phyloP scores from a whole-genome alignment of 30 jellyfish, hydroid and myxozoan species.

The Haliclystus octoradiatus region DNA sequence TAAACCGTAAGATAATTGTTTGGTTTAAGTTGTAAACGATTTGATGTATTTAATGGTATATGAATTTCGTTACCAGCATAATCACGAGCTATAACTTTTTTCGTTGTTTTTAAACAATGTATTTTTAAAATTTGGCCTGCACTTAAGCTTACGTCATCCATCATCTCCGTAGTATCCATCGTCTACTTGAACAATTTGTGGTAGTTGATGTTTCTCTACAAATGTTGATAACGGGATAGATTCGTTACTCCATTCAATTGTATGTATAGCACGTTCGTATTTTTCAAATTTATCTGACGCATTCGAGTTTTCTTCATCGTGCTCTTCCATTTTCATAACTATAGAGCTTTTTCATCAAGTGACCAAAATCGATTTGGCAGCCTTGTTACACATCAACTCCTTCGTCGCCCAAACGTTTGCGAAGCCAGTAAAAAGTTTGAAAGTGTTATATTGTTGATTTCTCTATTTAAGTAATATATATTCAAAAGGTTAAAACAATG shows the following conservation, averaged over 20 bases:
- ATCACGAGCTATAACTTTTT: slow-evolving; percentile 36
- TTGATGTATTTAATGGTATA: slow-evolving; percentile 54
- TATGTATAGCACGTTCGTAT: neutral
- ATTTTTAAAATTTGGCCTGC: slow-evolving; percentile 80
- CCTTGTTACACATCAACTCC: too few species aligned
- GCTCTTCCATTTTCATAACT: too few species aligned
- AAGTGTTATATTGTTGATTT: too few species aligned
- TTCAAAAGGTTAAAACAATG: too few species aligned
- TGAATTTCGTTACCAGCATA: slow-evolving; percentile 53
- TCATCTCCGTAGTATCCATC: slow-evolving; percentile 76
- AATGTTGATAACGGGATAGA: slow-evolving; percentile 48
- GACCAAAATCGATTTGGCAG: too few species aligned
- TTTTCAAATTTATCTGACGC: too few species aligned
- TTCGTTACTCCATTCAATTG: slow-evolving; percentile 77
- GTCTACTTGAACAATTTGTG: slow-evolving; percentile 76
- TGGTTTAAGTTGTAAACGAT: slow-evolving; percentile 35
- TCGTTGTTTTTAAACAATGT: slow-evolving; percentile 46
- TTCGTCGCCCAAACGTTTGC: too few species aligned
- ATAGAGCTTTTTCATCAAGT: too few species aligned
- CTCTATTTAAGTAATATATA: too few species aligned
- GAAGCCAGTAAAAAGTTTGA: too few species aligned
- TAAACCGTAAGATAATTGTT: slow-evolving; percentile 28
- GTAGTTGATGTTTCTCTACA: slow-evolving; percentile 44
- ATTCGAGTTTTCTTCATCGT: too few species aligned
- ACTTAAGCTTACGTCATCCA: slow-evolving; percentile 82